Conservation (phyloP, 2,113 vertebrate genomes). For the zebrafish (Danio rerio) region DNA sequence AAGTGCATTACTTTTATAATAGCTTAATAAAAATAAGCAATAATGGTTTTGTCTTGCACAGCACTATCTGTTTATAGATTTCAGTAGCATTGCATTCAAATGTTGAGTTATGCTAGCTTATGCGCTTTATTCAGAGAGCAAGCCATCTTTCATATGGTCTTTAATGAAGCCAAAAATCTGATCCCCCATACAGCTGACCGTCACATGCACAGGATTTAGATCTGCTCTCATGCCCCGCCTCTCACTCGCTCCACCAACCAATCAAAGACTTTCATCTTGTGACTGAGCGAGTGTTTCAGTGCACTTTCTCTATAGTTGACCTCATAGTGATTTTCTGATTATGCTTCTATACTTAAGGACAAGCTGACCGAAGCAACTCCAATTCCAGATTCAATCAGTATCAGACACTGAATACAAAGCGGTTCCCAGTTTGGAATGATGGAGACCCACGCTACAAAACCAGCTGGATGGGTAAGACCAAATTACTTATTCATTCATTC, state of each 20-base stretch:
- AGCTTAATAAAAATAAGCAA: too few relatives aligned
- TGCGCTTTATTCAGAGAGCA: neutral
- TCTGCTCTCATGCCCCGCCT: neutral
- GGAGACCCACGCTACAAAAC: conserved; percentile 68
- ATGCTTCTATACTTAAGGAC: conserved; percentile 46
- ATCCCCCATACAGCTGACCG: conserved; percentile 76
- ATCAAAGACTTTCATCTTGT: neutral
- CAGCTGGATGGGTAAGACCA: conserved; percentile 85
- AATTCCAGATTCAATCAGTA: conserved; percentile 69
- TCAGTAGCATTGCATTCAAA: neutral
- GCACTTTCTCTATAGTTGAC: neutral
- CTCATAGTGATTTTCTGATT: too few relatives aligned
- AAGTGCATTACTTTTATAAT: too few relatives aligned
- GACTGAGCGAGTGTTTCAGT: neutral
- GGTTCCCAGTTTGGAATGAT: conserved; percentile 85
- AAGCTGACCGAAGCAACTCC: conserved; percentile 55
- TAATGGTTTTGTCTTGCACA: too few relatives aligned
- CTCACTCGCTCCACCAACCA: neutral
- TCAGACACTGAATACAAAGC: conserved; percentile 81
- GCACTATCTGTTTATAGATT: neutral
- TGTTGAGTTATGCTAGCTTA: neutral
- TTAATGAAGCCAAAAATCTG: neutral
- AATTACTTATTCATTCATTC: too few relatives aligned
- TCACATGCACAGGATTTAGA: conserved; percentile 85
- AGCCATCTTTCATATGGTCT: neutral